Conservation (phyloP, 2,797 vertebrate species). For the Erethizon dorsatum region DNA sequence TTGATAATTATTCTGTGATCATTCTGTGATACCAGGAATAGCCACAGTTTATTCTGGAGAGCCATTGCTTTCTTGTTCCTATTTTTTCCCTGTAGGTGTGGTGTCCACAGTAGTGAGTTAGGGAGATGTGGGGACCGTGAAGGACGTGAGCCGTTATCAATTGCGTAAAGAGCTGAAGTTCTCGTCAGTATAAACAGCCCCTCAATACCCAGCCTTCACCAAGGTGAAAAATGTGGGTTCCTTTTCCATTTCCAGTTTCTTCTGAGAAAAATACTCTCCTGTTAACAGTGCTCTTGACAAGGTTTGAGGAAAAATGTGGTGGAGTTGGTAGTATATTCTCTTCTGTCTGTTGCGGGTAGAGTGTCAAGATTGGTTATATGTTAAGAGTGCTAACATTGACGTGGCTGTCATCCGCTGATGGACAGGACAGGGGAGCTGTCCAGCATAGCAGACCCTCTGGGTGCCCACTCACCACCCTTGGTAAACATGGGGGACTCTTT, state of each 20-base stretch:
- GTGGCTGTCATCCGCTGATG: background rate
- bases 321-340: background rate
- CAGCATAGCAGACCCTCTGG: background rate
- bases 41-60: slow-evolving; percentile 13
- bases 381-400: background rate
- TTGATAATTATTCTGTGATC: background rate
- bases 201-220: background rate
- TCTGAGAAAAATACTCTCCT: background rate
- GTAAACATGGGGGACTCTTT: background rate
- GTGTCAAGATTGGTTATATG: background rate
- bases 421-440: background rate
- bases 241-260: slow-evolving; percentile 42
- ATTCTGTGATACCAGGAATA: slow-evolving; percentile 26
- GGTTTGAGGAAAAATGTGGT: background rate
- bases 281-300: background rate
- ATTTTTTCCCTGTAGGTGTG: background rate
- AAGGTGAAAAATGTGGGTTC: background rate
- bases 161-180: slow-evolving; percentile 62
- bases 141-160: background rate
- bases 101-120: background rate
- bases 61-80: background rate
- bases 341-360: background rate
- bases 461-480: background rate
- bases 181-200: background rate
- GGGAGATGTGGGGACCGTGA: background rate